Conservation (phyloP, 2,888 invertebrate species). For the Cabera pusaria region DNA sequence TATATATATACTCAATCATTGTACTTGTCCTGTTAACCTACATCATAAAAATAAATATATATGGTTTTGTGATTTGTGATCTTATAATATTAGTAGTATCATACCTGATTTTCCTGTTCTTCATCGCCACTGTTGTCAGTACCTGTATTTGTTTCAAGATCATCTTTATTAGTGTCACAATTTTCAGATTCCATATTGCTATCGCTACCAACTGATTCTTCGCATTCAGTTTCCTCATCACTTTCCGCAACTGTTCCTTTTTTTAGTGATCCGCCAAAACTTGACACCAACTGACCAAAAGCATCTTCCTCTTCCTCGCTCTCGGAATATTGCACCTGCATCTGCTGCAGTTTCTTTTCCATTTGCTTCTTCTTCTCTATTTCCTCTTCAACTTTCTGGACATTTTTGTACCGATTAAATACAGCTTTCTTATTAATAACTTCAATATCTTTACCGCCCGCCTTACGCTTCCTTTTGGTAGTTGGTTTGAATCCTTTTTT, state of each 20-base stretch:
- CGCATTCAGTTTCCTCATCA: conserved; percentile 48
- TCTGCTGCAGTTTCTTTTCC: conserved; percentile 58
- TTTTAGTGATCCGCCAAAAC: conserved; percentile 57
- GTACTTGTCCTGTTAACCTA: too few species aligned
- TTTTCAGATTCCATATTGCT: conserved; percentile 11
- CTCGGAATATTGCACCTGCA: conserved; percentile 68
- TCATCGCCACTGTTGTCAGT: conserved; percentile 29
- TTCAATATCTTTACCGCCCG: conserved; percentile 43
- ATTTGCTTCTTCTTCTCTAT: conserved; percentile 63
- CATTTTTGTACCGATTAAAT: conserved; percentile 77
- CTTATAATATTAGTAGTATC: too few species aligned
- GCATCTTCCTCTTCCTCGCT: conserved; percentile 79
- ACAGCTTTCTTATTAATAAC: conserved; percentile 67
- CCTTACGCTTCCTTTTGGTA: conserved; percentile 53
- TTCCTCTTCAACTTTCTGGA: conserved; percentile 74
- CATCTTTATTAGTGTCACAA: background rate
- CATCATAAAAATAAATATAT: too few species aligned
- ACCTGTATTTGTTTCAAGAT: conserved; percentile 2
- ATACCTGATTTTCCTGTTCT: conserved; percentile 33
- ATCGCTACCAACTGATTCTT: conserved; percentile 13
- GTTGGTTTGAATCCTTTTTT: conserved; percentile 45
- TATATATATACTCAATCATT: too few species aligned
- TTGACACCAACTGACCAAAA: conserved; percentile 77
- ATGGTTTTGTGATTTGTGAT: too few species aligned
- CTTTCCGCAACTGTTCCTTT: conserved; percentile 43